Base-by-base conservation (phyloP, 2,888 invertebrate species). In the Cyclophora punctaria region DNA sequence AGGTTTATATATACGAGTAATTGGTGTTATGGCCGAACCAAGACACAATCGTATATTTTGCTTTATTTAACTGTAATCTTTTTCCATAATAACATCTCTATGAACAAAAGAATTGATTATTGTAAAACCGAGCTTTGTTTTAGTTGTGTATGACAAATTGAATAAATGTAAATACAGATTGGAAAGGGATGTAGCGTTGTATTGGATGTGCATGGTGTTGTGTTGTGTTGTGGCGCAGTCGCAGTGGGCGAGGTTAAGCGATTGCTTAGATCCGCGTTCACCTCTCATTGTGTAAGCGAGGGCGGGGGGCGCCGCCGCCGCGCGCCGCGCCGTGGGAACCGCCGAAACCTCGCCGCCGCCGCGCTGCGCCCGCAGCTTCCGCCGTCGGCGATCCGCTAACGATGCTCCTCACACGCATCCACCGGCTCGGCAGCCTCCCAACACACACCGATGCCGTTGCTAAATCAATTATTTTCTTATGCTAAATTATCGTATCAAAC, bases 181-280 rank as follows among this genome's bases (percentile, higher is more conserved):
- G 52, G 48, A 51, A 48, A 57, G 57, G 56, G 52, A 48, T 51
- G 50, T 53, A 45, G 41, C 51, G 52, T 51, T 48, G 49, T 57
- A 55, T 55, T 55, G 55, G 52, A 51, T 53, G 61, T 60, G 61
- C 60, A 71, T 73, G 62, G 63, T 62, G 64, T 63, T 59, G 63
- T 63, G 69, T 64, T 62, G 59, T 53, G 58, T 58, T 53, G 67
- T 60, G 68, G 66, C 66, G 68, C 75, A 66, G 75, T 78, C 78
- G 78, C 80, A 80, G 80, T 86, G 86, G 87, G 87, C 86, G 87
- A 87, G 87, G 87, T 87, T 87, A 86, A 88, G 84, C 85, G 86
- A 85, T 86, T 87, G 87, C 85, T 85, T 86, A 87, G 87, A 88
- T 87, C 87, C 87, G 86, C 84, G 87, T 87, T 87, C 86, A 85